Evolutionary conservation across 2,888 invertebrate genomes (phyloP).

Genomic region (Diarsia dahlii): DNA sequence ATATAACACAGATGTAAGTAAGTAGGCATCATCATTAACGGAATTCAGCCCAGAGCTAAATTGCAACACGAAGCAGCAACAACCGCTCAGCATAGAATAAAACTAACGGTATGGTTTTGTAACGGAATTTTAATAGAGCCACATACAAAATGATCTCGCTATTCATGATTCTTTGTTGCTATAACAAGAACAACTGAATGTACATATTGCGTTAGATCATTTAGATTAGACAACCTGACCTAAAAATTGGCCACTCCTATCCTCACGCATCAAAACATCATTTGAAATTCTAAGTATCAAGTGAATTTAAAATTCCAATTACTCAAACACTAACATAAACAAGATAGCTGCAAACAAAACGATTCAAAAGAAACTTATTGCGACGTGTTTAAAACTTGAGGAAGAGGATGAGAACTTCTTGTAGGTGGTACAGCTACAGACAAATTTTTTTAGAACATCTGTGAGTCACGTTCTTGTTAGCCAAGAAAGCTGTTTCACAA

Average conservation of each 20-base stretch:
- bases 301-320: conserved; percentile 39
- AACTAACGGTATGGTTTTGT: conserved; percentile 64
- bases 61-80: conserved; percentile 66
- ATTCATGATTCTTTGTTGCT: conserved; percentile 57
- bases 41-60: conserved; percentile 50
- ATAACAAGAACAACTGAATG: conserved; percentile 53
- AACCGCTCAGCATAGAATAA: conserved; percentile 60
- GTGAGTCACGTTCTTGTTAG: conserved; percentile 34
- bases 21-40: conserved; percentile 47
- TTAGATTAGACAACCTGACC: conserved; percentile 49
- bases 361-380: conserved; percentile 34
- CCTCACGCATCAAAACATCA: conserved; percentile 34
- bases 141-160: conserved; percentile 57
- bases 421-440: conserved; percentile 11
- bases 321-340: conserved; percentile 1
- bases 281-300: conserved; percentile 49
- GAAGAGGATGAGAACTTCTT: conserved; percentile 33
- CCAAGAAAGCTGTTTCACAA: conserved; percentile 38
- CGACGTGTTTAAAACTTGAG: conserved; percentile 35
- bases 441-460: conserved; percentile 22
- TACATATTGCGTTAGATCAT: conserved; percentile 48
- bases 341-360: conserved; percentile 24
- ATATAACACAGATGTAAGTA: conserved; percentile 23
- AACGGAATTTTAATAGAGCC: conserved; percentile 63
- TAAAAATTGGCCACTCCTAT: conserved; percentile 28